Percentiles rank a stretch among this genome's conserved stretches.
Conservation (phyloP, 2,888 invertebrate species). For the Drosophila pegasa region DNA sequence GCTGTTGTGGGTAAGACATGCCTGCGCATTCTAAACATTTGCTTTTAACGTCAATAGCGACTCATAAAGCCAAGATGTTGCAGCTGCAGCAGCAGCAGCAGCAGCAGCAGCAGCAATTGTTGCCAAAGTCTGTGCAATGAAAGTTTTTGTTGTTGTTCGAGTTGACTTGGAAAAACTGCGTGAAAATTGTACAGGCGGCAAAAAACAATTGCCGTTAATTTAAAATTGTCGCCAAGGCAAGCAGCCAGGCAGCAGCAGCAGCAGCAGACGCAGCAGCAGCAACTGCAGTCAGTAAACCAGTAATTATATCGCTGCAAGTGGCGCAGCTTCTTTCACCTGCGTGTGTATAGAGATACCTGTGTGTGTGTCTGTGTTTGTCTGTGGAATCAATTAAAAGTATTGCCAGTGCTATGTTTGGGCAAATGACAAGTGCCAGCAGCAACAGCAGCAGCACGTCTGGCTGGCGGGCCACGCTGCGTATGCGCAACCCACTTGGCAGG, state of each 20-base stretch:
- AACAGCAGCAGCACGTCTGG: constrained; percentile 22
- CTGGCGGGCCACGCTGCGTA: constrained; percentile 36
- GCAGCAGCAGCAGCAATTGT: constrained; percentile 15
- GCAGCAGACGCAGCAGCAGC: constrained; percentile 19
- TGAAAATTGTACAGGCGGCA: constrained; percentile 75
- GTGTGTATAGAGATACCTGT: constrained; percentile 15
- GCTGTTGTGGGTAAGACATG: constrained; percentile 33
- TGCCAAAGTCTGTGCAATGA: constrained; percentile 56
- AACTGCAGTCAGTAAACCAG: constrained; percentile 58
- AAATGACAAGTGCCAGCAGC: constrained; percentile 72
- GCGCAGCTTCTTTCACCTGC: constrained; percentile 74
- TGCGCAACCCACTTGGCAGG: constrained; percentile 70
- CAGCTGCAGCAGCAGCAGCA: constrained; percentile 19
- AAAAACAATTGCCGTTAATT: constrained; percentile 79
- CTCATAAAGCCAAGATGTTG: constrained; percentile 13
- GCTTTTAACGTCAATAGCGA: constrained; percentile 17
- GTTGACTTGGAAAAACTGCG: constrained; percentile 72
- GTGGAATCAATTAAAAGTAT: constrained; percentile 81
- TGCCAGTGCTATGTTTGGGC: constrained; percentile 74
- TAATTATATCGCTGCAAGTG: constrained; percentile 72
- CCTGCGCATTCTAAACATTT: constrained; percentile 46
- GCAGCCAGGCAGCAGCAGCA: constrained; percentile 9
- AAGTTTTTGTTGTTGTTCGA: constrained; percentile 59
- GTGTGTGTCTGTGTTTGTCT: constrained; percentile 44
- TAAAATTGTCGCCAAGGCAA: constrained; percentile 76